These are phyloP conservation scores for Sminthurides aquaticus DNA, from an alignment of 2,888 invertebrate genomes.

Conservation along the genomic window DNA sequence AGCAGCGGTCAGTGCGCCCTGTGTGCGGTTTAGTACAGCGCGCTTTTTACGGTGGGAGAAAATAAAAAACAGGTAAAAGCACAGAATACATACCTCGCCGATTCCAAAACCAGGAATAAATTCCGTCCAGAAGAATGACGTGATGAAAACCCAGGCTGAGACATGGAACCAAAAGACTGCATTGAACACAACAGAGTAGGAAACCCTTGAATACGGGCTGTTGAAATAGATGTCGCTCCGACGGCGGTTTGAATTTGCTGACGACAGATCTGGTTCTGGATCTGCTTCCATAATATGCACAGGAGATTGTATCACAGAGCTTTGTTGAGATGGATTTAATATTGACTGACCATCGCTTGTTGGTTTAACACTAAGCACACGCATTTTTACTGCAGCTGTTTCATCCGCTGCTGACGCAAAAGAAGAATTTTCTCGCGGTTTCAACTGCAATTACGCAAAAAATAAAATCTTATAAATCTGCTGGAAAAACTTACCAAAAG, in stretches of 20 bases:
- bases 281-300: slow-evolving; percentile 9
- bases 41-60: too few species aligned
- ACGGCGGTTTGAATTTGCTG: slow-evolving; percentile 4
- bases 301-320: slow-evolving; percentile 4
- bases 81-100: slow-evolving; percentile 49
- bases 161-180: slow-evolving; percentile 33
- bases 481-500: neutral
- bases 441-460: neutral
- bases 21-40: too few species aligned
- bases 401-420: slow-evolving; percentile 9
- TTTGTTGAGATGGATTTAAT: neutral
- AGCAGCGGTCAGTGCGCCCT: too few species aligned
- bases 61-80: neutral
- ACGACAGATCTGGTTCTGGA: slow-evolving; percentile 18
- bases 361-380: slow-evolving; percentile 9
- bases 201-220: slow-evolving; percentile 27
- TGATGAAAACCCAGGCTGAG: slow-evolving; percentile 28
- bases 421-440: neutral
- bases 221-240: slow-evolving; percentile 11
- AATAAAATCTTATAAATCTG: too few species aligned
- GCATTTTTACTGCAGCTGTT: slow-evolving; percentile 17
- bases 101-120: slow-evolving; percentile 53
- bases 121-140: slow-evolving; percentile 50
- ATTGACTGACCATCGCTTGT: neutral
- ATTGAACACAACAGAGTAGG: slow-evolving; percentile 25